A percentile compares a stretch with the other conserved stretches of the same genome.
Evolutionary conservation across 2,888 invertebrate species (phyloP).

Genomic region (Electrophaes corylata): DNA sequence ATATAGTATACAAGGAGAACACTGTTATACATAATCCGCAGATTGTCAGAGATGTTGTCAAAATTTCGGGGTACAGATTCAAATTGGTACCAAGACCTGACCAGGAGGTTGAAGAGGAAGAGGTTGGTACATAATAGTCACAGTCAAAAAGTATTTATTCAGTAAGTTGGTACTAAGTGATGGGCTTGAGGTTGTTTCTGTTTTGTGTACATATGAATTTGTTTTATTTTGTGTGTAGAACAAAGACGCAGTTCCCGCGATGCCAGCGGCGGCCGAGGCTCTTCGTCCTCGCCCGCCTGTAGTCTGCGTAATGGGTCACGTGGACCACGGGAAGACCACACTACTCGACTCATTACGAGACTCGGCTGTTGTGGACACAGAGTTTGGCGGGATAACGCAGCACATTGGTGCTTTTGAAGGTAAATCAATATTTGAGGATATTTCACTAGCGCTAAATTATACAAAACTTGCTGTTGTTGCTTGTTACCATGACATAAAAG

Average conservation of each 20-base stretch:
- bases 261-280: conserved; percentile 86
- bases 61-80: conserved; percentile 87
- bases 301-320: conserved; percentile 99
- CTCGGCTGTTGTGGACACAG: conserved; percentile 93
- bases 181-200: too few species aligned
- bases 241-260: conserved; percentile 84
- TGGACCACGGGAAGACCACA: conserved; percentile 99
- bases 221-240: conserved; percentile 51
- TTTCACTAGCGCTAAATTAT: too few species aligned
- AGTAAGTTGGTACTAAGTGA: too few species aligned
- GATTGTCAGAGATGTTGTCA: conserved; percentile 87
- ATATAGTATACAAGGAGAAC: conserved; percentile 74
- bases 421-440: too few species aligned
- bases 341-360: conserved; percentile 94
- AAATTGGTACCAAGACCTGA: conserved; percentile 82
- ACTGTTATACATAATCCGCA: conserved; percentile 86
- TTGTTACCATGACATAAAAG: too few species aligned
- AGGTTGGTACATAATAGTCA: conserved; percentile 42
- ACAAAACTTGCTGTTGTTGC: too few species aligned
- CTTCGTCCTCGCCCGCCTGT: conserved; percentile 93
- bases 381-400: conserved; percentile 99
- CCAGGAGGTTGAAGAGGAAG: conserved; percentile 62
- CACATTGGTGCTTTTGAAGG: conserved; percentile 99
- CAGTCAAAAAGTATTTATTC: too few species aligned
- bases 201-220: too few species aligned